Percentiles rank a stretch among this genome's conserved stretches.
Conservation (phyloP, 1,140 invertebrate genomes). For the Drosophila ohnishii region DNA sequence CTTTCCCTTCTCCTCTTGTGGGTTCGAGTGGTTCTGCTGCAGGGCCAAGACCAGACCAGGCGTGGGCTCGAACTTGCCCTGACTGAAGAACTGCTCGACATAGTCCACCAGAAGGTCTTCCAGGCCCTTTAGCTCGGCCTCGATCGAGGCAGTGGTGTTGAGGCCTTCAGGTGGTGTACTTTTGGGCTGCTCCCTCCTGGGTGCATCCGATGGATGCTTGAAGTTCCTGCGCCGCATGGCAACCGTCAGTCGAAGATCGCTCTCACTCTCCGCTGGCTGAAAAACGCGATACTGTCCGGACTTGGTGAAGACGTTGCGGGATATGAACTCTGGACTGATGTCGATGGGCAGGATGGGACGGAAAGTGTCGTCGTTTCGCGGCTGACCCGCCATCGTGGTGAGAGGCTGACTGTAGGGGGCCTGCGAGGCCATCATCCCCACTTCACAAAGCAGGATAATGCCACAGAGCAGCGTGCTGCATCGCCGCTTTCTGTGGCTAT, state of each 20-base stretch:
- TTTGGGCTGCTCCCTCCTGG: slow-evolving; percentile 7
- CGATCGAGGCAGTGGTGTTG: slow-evolving; percentile 27
- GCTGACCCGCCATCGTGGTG: slow-evolving; percentile 62
- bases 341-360: slow-evolving; percentile 73
- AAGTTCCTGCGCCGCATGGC: slow-evolving; percentile 61
- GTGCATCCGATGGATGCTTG: slow-evolving; percentile 31
- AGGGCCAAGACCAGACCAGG: slow-evolving; percentile 68
- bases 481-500: slow-evolving; percentile 68
- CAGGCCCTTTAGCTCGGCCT: slow-evolving; percentile 56
- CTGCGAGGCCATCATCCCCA: slow-evolving; percentile 14
- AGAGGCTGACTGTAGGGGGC: slow-evolving; percentile 61
- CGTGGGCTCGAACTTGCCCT: slow-evolving; percentile 74
- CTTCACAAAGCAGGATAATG: slow-evolving; percentile 48
- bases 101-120: slow-evolving; percentile 73
- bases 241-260: slow-evolving; percentile 64
- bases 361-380: slow-evolving; percentile 68
- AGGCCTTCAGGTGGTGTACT: not conserved
- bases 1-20: not conserved
- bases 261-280: slow-evolving; percentile 68
- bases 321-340: slow-evolving; percentile 75
- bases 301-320: slow-evolving; percentile 79
- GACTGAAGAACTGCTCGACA: slow-evolving; percentile 72
- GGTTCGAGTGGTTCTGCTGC: slow-evolving; percentile 60
- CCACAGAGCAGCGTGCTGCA: slow-evolving; percentile 44
- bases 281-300: slow-evolving; percentile 78